A percentile compares a stretch with the other conserved stretches of the same genome.
Conservation (phyloP, 1,140 invertebrate genomes). For the Galendromus occidentalis region DNA sequence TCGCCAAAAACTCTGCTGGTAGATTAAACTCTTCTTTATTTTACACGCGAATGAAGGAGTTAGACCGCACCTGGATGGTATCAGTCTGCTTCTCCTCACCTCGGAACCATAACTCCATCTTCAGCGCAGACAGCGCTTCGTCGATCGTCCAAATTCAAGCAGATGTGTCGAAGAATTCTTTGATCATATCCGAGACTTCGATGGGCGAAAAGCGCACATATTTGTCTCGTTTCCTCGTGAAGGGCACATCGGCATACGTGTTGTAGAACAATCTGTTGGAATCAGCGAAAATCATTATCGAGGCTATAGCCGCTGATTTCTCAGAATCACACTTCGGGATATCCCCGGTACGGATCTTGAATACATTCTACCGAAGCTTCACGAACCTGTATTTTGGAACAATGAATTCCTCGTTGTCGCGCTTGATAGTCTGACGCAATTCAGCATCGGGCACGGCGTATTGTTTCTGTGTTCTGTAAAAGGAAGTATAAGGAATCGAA, state of each 20-base stretch:
- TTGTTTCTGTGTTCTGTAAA: conserved; percentile 51
- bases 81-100: too few species aligned
- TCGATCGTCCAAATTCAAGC: too few species aligned
- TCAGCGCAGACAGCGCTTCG: too few species aligned
- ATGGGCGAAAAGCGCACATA: conserved; percentile 77
- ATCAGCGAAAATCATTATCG: not conserved
- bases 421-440: conserved; percentile 53
- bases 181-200: conserved; percentile 52
- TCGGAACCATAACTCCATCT: too few species aligned
- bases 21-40: too few species aligned
- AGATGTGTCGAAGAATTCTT: conserved; percentile 62
- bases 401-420: conserved; percentile 63
- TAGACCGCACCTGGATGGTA: too few species aligned
- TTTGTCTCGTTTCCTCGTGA: conserved; percentile 81
- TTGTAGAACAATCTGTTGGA: conserved; percentile 21
- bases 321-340: not conserved
- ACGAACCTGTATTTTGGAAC: conserved; percentile 61
- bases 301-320: not conserved
- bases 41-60: too few species aligned
- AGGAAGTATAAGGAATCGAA: not conserved
- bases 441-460: conserved; percentile 84
- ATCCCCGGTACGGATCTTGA: not conserved
- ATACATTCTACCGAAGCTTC: not conserved
- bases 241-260: conserved; percentile 46
- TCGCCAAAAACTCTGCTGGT: too few species aligned